Percentiles rank a stretch among this genome's conserved stretches.
phyloP scores from a whole-genome alignment of 2,888 invertebrate species.

The Strigamia transsilvanica region DNA sequence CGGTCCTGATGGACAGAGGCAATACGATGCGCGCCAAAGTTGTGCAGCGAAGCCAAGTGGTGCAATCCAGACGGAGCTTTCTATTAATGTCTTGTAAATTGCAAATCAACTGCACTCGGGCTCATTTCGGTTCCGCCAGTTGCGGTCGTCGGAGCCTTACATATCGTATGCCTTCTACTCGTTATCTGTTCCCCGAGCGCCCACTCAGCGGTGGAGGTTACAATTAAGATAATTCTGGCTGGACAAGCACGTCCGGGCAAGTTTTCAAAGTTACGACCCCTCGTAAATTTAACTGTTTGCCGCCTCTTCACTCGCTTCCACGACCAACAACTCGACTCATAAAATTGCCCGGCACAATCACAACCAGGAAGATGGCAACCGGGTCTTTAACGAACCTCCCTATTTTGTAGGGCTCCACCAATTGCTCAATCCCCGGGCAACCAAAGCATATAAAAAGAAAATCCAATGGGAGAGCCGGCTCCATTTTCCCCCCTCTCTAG shows the following conservation, averaged over 20 bases:
- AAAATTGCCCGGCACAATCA: conserved; percentile 29
- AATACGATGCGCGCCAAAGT: background rate
- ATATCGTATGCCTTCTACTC: conserved; percentile 36
- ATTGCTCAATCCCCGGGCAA: conserved; percentile 37
- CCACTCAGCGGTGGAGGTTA: conserved; percentile 49
- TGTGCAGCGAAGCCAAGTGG: background rate
- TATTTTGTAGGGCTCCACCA: background rate
- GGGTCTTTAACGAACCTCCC: conserved; percentile 40
- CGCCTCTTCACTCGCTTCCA: conserved; percentile 1
- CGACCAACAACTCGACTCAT: conserved; percentile 45
- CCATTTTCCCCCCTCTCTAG: background rate
- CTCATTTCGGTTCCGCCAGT: conserved; percentile 32
- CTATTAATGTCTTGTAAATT: conserved; percentile 48
- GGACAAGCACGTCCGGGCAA: conserved; percentile 49
- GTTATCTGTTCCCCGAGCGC: conserved; percentile 46
- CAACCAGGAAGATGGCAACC: conserved; percentile 29
- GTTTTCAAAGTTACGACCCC: conserved; percentile 49
- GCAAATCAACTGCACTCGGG: conserved; percentile 44
- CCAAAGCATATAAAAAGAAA: background rate
- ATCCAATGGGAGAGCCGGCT: background rate
- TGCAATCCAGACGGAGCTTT: conserved; percentile 21
- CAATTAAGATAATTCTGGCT: conserved; percentile 46
- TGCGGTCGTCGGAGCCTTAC: conserved; percentile 42
- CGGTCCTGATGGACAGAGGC: conserved; percentile 33
- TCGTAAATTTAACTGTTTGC: conserved; percentile 49